phyloP scores from a whole-genome alignment of 2,888 invertebrate genomes.

The Falcaria lacertinaria region DNA sequence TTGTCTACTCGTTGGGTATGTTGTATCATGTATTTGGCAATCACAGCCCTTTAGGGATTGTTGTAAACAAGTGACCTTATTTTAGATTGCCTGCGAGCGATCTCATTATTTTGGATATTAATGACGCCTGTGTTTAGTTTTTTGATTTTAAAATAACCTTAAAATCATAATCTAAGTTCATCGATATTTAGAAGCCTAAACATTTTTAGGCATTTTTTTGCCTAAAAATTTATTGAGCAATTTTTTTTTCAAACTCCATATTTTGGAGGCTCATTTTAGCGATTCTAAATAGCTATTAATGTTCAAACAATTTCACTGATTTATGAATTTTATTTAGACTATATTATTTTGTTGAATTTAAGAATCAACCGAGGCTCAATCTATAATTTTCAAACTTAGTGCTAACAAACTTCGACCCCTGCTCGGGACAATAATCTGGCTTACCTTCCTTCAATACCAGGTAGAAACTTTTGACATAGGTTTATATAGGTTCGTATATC shows the following conservation, averaged over 20 bases:
- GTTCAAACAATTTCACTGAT: no score
- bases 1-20: neutral
- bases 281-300: no score
- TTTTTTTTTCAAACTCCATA: no score
- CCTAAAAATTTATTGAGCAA: no score
- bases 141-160: constrained; percentile 17
- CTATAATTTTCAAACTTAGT: neutral
- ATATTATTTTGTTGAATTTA: no score
- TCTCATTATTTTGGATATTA: constrained; percentile 16
- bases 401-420: neutral
- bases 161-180: no score
- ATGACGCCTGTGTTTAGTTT: constrained; percentile 16
- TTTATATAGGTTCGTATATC: no score
- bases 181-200: no score
- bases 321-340: no score
- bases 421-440: neutral
- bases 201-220: no score
- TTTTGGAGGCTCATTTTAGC: no score
- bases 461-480: neutral
- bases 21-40: constrained; percentile 28
- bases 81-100: constrained; percentile 15
- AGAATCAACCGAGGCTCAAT: no score
- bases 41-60: constrained; percentile 42
- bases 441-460: neutral
- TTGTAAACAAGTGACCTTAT: constrained; percentile 37